phyloP scores from a whole-genome alignment of 1,140 invertebrate species.

The Mylabris phalerata region DNA sequence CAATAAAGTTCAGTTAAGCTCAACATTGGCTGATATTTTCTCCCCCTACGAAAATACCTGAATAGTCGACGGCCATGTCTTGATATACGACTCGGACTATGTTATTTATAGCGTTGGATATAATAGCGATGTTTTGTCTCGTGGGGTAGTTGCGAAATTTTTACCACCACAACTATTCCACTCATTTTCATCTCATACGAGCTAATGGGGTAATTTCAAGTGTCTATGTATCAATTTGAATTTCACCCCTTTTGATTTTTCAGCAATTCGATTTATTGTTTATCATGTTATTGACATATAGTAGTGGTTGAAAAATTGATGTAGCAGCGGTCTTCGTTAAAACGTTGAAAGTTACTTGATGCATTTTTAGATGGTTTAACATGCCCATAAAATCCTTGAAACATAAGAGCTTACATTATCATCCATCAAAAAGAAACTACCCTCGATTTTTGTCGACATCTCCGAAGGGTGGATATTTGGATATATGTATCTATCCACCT shows the following conservation, averaged over 20 bases:
- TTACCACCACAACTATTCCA: background rate
- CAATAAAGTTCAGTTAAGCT: slow-evolving; percentile 16
- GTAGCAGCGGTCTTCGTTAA: too few species aligned
- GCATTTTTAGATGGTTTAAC: too few species aligned
- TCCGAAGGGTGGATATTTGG: background rate
- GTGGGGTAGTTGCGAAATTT: slow-evolving; percentile 2
- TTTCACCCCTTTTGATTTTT: too few species aligned
- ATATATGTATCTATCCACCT: too few species aligned
- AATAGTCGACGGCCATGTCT: slow-evolving; percentile 3
- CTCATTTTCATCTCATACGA: too few species aligned
- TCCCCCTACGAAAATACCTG: slow-evolving; percentile 12
- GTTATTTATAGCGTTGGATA: slow-evolving; percentile 9
- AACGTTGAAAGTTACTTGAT: too few species aligned
- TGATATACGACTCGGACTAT: slow-evolving; percentile 10
- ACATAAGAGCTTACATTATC: slow-evolving; percentile 4
- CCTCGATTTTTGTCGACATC: slow-evolving; percentile 1
- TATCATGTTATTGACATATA: too few species aligned
- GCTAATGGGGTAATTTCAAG: too few species aligned
- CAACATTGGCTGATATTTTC: slow-evolving; percentile 10
- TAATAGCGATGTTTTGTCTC: slow-evolving; percentile 12
- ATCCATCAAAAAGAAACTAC: slow-evolving; percentile 7
- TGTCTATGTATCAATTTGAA: too few species aligned
- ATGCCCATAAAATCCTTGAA: slow-evolving; percentile 1
- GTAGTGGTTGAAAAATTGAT: too few species aligned
- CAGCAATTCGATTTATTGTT: too few species aligned